These are phyloP conservation scores for Platyscapa corneri DNA, from an alignment of 1,140 invertebrate species.

Conservation along the genomic window DNA sequence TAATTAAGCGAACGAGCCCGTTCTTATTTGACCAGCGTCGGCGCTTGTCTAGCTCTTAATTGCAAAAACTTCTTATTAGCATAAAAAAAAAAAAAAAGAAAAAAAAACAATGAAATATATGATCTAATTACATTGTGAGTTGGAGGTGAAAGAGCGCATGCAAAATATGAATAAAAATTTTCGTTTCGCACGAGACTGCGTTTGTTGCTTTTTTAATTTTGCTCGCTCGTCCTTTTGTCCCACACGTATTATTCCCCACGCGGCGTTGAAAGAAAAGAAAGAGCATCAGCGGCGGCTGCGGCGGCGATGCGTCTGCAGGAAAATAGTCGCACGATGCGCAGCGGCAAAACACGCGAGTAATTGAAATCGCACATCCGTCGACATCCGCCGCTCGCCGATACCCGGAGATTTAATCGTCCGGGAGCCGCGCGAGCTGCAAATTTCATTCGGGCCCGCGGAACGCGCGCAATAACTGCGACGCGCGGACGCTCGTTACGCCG, in stretches of 20 bases:
- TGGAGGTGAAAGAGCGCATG: background rate
- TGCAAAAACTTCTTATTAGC: background rate
- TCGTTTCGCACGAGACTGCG: background rate
- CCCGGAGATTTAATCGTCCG: background rate
- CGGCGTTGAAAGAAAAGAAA: background rate
- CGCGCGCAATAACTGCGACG: background rate
- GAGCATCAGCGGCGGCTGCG: background rate
- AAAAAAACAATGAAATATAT: too few species aligned
- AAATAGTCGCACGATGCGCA: background rate
- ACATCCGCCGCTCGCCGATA: background rate
- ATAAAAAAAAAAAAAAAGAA: background rate
- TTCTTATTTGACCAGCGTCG: background rate
- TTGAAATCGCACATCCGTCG: background rate
- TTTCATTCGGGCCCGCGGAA: background rate
- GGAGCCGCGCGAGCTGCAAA: background rate
- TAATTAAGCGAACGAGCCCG: too few species aligned
- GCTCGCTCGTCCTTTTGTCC: background rate
- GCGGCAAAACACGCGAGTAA: background rate
- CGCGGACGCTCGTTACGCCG: too few species aligned
- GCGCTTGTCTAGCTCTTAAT: background rate
- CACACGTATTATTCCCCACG: background rate
- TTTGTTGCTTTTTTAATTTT: background rate
- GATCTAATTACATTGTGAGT: background rate
- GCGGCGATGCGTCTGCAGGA: too few species aligned
- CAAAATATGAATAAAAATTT: background rate